Base-by-base conservation (phyloP, 2,888 invertebrate species). In the Clivina fossor region DNA sequence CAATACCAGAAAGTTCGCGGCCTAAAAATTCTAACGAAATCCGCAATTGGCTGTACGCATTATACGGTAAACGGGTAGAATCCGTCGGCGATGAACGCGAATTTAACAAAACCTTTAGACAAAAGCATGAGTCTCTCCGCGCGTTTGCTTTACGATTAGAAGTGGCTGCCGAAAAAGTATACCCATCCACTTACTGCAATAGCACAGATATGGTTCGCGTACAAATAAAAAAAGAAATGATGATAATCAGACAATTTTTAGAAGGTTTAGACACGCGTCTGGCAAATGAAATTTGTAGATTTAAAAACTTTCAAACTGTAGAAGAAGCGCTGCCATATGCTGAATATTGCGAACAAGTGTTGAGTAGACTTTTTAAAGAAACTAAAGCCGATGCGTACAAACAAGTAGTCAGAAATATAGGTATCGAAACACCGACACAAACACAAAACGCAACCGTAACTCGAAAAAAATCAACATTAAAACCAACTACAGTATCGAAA, bases 1-100 rank as follows among this genome's bases (percentile, higher is more conserved):
- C n/a, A n/a, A n/a, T n/a, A n/a, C n/a, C n/a, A n/a, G n/a, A n/a
- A n/a, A n/a, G n/a, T n/a, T n/a, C n/a, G n/a, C n/a, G n/a, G n/a
- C n/a, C n/a, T n/a, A n/a, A n/a, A n/a, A n/a, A n/a, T n/a, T n/a
- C n/a, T n/a, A n/a, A n/a, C n/a, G n/a, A n/a, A n/a, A n/a, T n/a
- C n/a, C n/a, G n/a, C n/a, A n/a, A n/a, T n/a, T n/a, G n/a, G n/a
- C n/a, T n/a, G n/a, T n/a, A n/a, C n/a, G n/a, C n/a, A n/a, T n/a
- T n/a, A n/a, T n/a, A n/a, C n/a, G n/a, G n/a, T n/a, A n/a, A n/a
- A n/a, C n/a, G n/a, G n/a, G n/a, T n/a, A n/a, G n/a, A n/a, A n/a
- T n/a, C n/a, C n/a, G n/a, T n/a, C 81, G 2, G 86, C 9, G 37
- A 7, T 1, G 35, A 37, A 20, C 11, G 38, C 2, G 49, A 49